Base-by-base conservation (phyloP, 2,797 vertebrate species). In the Podarcis siculus region DNA sequence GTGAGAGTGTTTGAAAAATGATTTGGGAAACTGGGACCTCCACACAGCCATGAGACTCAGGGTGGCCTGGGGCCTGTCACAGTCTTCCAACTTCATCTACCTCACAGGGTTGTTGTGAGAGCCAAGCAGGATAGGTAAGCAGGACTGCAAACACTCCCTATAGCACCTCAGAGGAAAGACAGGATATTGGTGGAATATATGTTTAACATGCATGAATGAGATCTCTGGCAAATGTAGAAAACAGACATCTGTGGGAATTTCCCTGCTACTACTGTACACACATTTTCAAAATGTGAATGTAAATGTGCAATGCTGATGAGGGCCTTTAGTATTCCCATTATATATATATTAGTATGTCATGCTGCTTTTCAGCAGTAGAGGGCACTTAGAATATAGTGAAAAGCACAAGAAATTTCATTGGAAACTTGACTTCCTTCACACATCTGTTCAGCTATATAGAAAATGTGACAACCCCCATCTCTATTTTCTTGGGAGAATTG, bases 331-430 rank as follows among this genome's bases (percentile, higher is more conserved):
- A 12, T 13, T n/a, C 82, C 79, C 9, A 83, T 91, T 35, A 15
- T 32, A 35, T 32, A 72, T 72, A 72, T 73, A 37, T 64, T 64
- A 64, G 61, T 23, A 64, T 95, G 95, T 89, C 96, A 91, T 98
- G 95, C 97, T 96, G 91, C 90, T 95, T 95, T 95, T 94, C 95
- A 96, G 98, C 98, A 98, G 98, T 97, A 98, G 98, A 98, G 98
- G 99, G 98, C 98, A 98, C 98, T 98, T 99, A 98, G 96, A 98
- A 98, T 98, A 98, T 98, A 98, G 97, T 97, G 61, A 97, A 98
- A 98, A 98, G 89, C 93, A 30, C 42, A 90, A 93, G 83, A 93
- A 93, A 90, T 87, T 87, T 89, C 84, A 87, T 89, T 88, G 37
- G 90, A 95, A 94, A 96, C 95, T 96, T 96, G 93, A 96, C 94